Percentiles rank a stretch among this genome's conserved stretches.
Evolutionary conservation across 2,888 invertebrate species (phyloP).

Genomic region (Dicyrtomina minuta): DNA sequence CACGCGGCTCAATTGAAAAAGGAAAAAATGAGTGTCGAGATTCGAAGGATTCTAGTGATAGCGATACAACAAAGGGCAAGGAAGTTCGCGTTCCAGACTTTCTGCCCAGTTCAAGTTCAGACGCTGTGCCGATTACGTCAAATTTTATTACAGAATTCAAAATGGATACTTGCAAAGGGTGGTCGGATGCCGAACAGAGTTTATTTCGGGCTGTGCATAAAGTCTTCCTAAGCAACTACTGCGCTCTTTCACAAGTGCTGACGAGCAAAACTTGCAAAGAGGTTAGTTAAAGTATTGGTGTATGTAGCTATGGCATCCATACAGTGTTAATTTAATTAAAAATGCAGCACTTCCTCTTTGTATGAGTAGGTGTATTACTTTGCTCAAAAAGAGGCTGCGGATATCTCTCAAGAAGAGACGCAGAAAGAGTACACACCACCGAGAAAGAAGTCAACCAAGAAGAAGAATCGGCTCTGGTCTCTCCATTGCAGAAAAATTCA

Average conservation of each 20-base stretch:
- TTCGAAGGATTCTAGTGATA: conserved; percentile 44
- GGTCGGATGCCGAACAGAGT: conserved; percentile 95
- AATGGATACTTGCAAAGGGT: too few species aligned
- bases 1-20: conserved; percentile 31
- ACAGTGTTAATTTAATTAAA: not conserved
- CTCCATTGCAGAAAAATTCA: too few species aligned
- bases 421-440: conserved; percentile 77
- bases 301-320: not conserved
- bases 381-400: conserved; percentile 81
- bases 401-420: conserved; percentile 71
- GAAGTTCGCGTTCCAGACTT: conserved; percentile 13
- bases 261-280: conserved; percentile 93
- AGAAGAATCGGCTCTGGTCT: conserved; percentile 90
- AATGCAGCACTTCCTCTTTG: conserved; percentile 21
- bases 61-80: conserved; percentile 23
- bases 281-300: conserved; percentile 56
- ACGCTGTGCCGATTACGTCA: not conserved
- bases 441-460: conserved; percentile 87
- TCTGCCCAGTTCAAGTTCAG: conserved; percentile 5
- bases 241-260: conserved; percentile 89
- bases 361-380: conserved; percentile 71
- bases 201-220: conserved; percentile 86
- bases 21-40: conserved; percentile 38
- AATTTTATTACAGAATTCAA: too few species aligned
- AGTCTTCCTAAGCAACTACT: conserved; percentile 89